These are phyloP conservation scores for Exocentrus adspersus DNA, from an alignment of 2,888 invertebrate species.

Conservation along the genomic window DNA sequence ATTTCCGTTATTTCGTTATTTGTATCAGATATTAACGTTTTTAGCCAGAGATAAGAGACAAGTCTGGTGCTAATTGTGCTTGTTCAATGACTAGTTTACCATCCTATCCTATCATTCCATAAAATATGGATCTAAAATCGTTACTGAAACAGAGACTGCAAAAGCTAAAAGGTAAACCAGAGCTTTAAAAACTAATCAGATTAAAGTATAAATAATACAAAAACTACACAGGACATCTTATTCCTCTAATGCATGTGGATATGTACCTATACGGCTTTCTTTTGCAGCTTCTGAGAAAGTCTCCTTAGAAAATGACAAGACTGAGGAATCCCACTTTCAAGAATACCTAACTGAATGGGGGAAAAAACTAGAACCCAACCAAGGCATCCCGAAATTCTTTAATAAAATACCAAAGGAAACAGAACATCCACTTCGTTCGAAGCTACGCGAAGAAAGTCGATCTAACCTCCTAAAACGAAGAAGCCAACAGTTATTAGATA, in stretches of 20 bases:
- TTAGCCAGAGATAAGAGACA: too few relatives aligned
- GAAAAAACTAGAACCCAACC: constrained; percentile 61
- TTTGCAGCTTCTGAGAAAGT: not conserved
- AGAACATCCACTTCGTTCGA: constrained; percentile 77
- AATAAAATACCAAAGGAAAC: constrained; percentile 80
- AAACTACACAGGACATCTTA: too few relatives aligned
- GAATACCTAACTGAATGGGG: constrained; percentile 51
- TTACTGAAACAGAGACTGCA: constrained; percentile 66
- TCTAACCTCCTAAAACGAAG: constrained; percentile 87
- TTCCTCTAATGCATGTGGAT: not conserved
- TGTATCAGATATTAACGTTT: too few relatives aligned
- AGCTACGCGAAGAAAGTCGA: constrained; percentile 88
- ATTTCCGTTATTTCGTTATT: too few relatives aligned
- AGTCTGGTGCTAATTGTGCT: too few relatives aligned
- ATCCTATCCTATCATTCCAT: too few relatives aligned
- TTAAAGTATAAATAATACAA: not conserved
- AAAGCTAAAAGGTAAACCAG: constrained; percentile 64
- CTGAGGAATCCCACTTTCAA: constrained; percentile 56
- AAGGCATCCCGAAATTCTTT: constrained; percentile 79
- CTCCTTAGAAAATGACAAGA: constrained; percentile 53
- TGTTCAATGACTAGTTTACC: too few relatives aligned
- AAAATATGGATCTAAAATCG: constrained; percentile 65
- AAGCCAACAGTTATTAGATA: constrained; percentile 85
- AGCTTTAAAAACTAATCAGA: not conserved
- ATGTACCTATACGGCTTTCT: too few relatives aligned